phyloP scores from a whole-genome alignment of 64 coral and sea anemone genomes.

The Actinia equina region DNA sequence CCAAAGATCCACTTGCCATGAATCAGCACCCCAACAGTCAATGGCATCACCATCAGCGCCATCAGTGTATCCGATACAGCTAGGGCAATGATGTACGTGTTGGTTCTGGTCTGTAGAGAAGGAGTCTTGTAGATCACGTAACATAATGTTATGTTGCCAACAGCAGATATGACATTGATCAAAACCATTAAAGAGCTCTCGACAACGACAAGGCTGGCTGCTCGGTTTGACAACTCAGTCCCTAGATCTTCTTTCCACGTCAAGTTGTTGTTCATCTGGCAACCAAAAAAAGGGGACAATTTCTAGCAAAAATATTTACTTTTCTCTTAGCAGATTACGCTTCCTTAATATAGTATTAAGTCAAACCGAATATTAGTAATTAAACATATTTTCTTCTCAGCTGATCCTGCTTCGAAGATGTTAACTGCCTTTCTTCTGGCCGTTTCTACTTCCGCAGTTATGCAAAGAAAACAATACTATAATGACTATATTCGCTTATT shows the following conservation, averaged over 20 bases:
- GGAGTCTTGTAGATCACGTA: conserved; percentile 45
- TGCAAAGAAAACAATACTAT: no score
- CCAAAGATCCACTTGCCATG: conserved; percentile 22
- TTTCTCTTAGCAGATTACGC: no score
- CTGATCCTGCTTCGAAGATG: no score
- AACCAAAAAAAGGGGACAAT: no score
- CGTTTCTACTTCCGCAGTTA: no score
- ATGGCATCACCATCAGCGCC: conserved; percentile 30
- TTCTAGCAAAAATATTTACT: no score
- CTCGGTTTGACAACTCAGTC: background rate
- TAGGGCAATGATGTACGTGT: conserved; percentile 23
- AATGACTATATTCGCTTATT: no score
- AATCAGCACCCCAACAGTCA: conserved; percentile 1
- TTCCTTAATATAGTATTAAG: no score
- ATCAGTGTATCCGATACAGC: conserved; percentile 10
- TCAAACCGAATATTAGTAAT: no score
- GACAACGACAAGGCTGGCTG: background rate
- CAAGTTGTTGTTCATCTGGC: background rate
- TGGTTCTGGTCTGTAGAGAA: conserved; percentile 22
- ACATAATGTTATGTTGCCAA: conserved; percentile 40
- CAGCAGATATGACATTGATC: background rate
- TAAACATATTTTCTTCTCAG: no score
- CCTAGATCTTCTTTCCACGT: background rate
- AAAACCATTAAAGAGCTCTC: conserved; percentile 32
- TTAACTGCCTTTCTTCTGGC: no score